These are phyloP conservation scores for Tiliacea aurago DNA, from an alignment of 2,888 invertebrate genomes.

Conservation along the genomic window DNA sequence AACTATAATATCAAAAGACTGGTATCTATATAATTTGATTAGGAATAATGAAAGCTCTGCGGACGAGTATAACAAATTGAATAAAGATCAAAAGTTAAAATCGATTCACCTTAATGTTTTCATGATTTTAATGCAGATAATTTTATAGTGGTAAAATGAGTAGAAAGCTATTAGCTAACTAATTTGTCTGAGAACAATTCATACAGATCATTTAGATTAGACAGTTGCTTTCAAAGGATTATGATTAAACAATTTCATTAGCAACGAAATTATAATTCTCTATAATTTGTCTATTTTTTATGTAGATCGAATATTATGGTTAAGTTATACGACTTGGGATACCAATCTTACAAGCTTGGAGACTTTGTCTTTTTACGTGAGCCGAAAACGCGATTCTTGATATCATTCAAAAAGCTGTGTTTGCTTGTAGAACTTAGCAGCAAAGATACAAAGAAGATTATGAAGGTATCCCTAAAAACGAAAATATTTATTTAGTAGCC, in stretches of 20 bases:
- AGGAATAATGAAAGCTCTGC: slow-evolving; percentile 10
- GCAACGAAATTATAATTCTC: neutral
- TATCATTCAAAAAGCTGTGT: neutral
- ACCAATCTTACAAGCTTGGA: neutral
- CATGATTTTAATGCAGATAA: neutral
- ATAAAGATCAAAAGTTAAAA: slow-evolving; percentile 26
- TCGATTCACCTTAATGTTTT: neutral
- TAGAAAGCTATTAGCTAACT: slow-evolving; percentile 9
- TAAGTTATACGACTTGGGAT: neutral
- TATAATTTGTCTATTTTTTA: slow-evolving; percentile 1
- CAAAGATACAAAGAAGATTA: neutral
- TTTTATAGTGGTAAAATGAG: neutral
- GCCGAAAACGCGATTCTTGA: neutral
- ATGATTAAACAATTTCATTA: slow-evolving; percentile 6
- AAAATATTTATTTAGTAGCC: neutral
- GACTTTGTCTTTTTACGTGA: neutral
- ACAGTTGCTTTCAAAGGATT: slow-evolving; percentile 3
- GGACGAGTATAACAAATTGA: slow-evolving; percentile 18
- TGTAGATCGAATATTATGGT: neutral
- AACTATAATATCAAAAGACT: neutral
- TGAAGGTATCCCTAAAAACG: neutral
- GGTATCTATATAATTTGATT: neutral
- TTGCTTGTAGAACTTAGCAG: neutral
- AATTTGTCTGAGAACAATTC: slow-evolving; percentile 1
- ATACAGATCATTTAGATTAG: neutral